phyloP scores from a whole-genome alignment of 2,797 vertebrate species.

The Masticophis lateralis region DNA sequence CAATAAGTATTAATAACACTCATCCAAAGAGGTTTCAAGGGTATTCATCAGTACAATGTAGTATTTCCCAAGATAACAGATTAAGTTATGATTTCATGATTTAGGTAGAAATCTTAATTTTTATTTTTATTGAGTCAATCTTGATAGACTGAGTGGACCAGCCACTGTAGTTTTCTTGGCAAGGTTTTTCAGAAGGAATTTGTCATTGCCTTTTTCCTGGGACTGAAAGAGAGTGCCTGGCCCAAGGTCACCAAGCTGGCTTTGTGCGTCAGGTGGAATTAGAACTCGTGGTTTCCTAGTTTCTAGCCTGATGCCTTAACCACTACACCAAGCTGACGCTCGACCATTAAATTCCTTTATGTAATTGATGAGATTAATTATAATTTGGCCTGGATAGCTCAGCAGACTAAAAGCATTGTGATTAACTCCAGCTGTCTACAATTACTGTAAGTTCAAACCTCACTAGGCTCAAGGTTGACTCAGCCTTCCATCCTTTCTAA shows the following conservation, averaged over 20 bases:
- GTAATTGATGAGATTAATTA: conserved; percentile 47
- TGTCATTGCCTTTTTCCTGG: neutral
- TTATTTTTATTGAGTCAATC: neutral
- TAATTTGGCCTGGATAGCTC: neutral
- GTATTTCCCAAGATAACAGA: conserved; percentile 37
- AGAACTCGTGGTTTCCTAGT: neutral
- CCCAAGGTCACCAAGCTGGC: neutral
- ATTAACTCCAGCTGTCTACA: too few species aligned
- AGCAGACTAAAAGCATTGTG: too few species aligned
- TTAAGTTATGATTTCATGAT: conserved; percentile 30
- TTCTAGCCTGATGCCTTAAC: neutral
- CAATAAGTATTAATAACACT: conserved; percentile 32
- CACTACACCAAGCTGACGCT: neutral
- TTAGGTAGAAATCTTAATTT: conserved; percentile 22
- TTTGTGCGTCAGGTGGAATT: neutral
- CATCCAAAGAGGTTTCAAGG: conserved; percentile 46
- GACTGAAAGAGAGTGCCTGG: neutral
- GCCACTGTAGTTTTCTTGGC: neutral
- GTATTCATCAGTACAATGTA: conserved; percentile 24
- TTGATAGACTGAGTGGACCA: neutral
- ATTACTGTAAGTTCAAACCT: too few species aligned
- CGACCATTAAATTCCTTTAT: conserved; percentile 1
- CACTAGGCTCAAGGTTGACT: too few species aligned
- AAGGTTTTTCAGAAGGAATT: neutral
- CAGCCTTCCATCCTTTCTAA: too few species aligned